Base-by-base conservation (phyloP, 2,888 invertebrate genomes). In the Tachystola acroxantha region DNA sequence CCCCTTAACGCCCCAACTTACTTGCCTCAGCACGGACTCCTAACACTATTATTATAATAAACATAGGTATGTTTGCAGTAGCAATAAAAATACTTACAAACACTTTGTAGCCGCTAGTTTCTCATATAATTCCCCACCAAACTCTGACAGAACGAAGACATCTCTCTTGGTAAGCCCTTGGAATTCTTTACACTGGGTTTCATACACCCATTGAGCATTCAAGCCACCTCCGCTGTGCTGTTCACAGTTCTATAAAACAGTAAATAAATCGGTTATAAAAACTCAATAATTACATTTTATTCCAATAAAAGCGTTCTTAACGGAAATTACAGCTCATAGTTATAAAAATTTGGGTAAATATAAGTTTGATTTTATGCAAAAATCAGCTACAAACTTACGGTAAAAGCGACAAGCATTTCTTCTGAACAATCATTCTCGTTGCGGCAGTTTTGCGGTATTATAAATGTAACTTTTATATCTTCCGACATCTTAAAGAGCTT, bases 131-230 rank as follows among this genome's bases (percentile, higher is more conserved):
- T 89, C 78, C 7, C 96, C 96, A 46, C 90, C 88, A 77, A 97
- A 97, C 29, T 90, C 86, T 38, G 94, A 91, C 59, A 96, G 86
- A 0, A 97, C 90, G 64, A 95, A 93, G 1, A 95, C 91, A 79
- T 94, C 92, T 48, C 89, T 91, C 49, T 90, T 90, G 0, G 80
- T 80, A 1, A 90, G 64, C 12, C 91, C 91, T 6, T 87, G 88
- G 27, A 91, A 88, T 7, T 90, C 72, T 1, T 86, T 73, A 43
- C 92, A 91, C 9, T 91, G 81, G 2, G 77, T 70, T 57, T 93
- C 92, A 7, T 82, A 81, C 1, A 93, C 81, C 92, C 95, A 95
- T 20, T 64, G 63, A 0, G 91, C 89, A 43, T 80, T 71, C 1
- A 92, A 76, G 1, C 90, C 89, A 48, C 78, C 78, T 1, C 79